A percentile compares a stretch with the other conserved stretches of the same genome.
These are phyloP conservation scores for Sebastes baramenuke DNA, from an alignment of 2,797 vertebrate genomes.

Conservation along the genomic window DNA sequence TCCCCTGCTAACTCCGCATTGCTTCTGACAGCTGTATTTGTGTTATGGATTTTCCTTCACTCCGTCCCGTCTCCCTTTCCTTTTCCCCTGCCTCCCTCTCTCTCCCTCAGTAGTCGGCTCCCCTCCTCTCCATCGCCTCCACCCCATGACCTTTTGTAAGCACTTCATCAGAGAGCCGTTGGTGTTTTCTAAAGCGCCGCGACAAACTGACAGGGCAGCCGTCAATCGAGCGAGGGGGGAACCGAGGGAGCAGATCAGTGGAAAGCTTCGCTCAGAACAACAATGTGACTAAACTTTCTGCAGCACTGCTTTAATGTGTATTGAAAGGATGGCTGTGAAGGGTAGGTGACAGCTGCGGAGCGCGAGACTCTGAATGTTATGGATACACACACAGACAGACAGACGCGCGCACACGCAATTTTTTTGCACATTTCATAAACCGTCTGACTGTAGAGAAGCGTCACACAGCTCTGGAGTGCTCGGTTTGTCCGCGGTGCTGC, in stretches of 20 bases:
- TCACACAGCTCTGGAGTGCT: slow-evolving; percentile 40
- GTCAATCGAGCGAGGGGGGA: slow-evolving; percentile 76
- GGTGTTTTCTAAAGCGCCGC: slow-evolving; percentile 83
- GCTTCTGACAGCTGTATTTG: slow-evolving; percentile 86
- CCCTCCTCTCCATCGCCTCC: slow-evolving; percentile 60
- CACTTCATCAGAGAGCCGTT: slow-evolving; percentile 82
- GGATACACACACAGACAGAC: slow-evolving; percentile 9
- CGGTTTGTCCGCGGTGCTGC: slow-evolving; percentile 34
- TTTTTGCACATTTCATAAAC: slow-evolving; percentile 56
- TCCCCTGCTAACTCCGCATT: slow-evolving; percentile 80
- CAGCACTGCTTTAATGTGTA: slow-evolving; percentile 73
- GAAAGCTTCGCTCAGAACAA: slow-evolving; percentile 75
- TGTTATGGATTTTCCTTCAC: slow-evolving; percentile 89
- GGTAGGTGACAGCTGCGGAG: slow-evolving; percentile 73
- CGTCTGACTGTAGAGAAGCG: slow-evolving; percentile 45
- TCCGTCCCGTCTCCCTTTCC: slow-evolving; percentile 70
- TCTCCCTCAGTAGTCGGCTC: slow-evolving; percentile 65
- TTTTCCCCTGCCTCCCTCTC: slow-evolving; percentile 50
- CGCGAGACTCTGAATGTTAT: slow-evolving; percentile 29
- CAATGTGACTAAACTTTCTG: slow-evolving; percentile 78
- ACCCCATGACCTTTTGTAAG: slow-evolving; percentile 78
- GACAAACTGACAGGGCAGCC: slow-evolving; percentile 83
- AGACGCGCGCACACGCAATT: not conserved
- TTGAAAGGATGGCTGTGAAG: slow-evolving; percentile 67
- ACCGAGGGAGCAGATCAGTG: slow-evolving; percentile 73